Percentiles rank a stretch among this genome's conserved stretches.
Conservation (phyloP, 2,113 vertebrate genomes). For the Hylia prasina region DNA sequence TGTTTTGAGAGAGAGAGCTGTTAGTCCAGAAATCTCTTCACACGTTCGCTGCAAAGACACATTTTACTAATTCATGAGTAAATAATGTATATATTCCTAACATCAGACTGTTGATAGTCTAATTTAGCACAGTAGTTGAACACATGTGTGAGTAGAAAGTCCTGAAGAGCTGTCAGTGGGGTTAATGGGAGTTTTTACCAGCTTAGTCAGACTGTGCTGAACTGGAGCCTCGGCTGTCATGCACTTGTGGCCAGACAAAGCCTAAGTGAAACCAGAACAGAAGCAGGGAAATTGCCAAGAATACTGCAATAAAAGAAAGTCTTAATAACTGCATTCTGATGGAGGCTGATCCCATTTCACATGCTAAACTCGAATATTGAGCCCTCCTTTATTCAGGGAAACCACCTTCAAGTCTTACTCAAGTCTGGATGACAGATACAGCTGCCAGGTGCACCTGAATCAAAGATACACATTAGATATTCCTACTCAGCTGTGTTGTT, state of each 20-base stretch:
- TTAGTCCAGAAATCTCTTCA: background rate
- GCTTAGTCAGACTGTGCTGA: constrained; percentile 1
- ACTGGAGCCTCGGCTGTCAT: constrained; percentile 8
- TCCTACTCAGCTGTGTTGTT: background rate
- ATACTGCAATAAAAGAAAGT: constrained; percentile 20
- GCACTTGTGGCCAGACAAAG: constrained; percentile 46
- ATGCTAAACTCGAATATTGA: background rate
- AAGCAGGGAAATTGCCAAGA: constrained; percentile 35
- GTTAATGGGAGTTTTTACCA: constrained; percentile 27
- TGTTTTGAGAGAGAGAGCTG: background rate
- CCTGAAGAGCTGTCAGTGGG: background rate
- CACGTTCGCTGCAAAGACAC: background rate
- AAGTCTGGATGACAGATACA: background rate
- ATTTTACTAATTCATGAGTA: background rate
- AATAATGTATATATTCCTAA: background rate
- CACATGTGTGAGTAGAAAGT: background rate
- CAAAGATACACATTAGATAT: background rate
- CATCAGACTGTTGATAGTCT: background rate
- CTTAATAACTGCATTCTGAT: constrained; percentile 30
- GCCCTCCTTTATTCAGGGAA: background rate
- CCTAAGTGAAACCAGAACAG: constrained; percentile 56
- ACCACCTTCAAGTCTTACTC: background rate
- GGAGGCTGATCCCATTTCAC: background rate
- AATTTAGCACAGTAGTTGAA: background rate
- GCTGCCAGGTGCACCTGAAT: background rate